Evolutionary conservation across 2,888 invertebrate genomes (phyloP).

Genomic region (Ceratothoa steindachneri): DNA sequence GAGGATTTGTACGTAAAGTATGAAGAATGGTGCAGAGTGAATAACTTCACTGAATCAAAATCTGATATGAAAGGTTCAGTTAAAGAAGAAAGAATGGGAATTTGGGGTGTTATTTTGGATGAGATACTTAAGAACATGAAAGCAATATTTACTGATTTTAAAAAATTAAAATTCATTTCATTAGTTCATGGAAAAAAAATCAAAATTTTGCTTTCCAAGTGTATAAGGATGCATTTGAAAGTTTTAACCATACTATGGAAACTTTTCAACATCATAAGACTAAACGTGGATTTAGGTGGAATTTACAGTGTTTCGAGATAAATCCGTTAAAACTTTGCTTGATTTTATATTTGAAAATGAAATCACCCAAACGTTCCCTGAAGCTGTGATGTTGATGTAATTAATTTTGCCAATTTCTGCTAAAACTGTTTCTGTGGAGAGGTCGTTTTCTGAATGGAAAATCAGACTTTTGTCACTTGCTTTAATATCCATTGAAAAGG

Average conservation of each 20-base stretch:
- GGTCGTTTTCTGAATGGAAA: neutral
- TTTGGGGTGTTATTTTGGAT: neutral
- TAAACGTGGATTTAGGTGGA: neutral
- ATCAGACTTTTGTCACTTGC: too few species aligned
- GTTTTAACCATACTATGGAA: too few species aligned
- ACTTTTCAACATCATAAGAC: neutral
- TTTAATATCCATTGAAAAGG: constrained; percentile 4
- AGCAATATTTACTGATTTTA: neutral
- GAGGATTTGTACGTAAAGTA: too few species aligned
- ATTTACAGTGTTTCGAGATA: constrained; percentile 11
- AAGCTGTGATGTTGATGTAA: too few species aligned
- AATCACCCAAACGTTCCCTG: neutral
- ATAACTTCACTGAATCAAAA: constrained; percentile 1
- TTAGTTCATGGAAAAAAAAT: neutral
- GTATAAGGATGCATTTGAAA: neutral
- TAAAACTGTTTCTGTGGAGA: constrained; percentile 2
- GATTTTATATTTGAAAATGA: neutral
- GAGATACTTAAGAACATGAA: neutral
- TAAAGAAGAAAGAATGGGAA: neutral
- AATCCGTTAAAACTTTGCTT: too few species aligned
- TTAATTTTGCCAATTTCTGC: neutral
- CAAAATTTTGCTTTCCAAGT: neutral
- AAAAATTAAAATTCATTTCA: too few species aligned
- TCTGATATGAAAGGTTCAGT: constrained; percentile 6
- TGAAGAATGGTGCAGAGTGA: neutral